Conservation (phyloP, 2,888 invertebrate genomes). For the Temnothorax ravouxi region DNA sequence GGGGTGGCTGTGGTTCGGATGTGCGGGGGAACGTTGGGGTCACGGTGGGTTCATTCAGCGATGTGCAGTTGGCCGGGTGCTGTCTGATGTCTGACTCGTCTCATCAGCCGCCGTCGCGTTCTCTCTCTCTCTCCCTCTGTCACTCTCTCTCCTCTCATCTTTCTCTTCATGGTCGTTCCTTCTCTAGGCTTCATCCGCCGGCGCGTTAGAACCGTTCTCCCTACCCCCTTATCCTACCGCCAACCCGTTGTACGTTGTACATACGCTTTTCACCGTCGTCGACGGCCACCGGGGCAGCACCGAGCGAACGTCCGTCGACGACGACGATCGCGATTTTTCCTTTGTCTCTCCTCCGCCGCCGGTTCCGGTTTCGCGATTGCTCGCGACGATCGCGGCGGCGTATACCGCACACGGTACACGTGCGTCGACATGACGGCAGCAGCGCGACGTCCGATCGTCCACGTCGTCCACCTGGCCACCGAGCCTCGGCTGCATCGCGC, state of each 20-base stretch:
- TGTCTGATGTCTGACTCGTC: conserved; percentile 61
- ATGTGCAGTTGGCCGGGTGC: conserved; percentile 72
- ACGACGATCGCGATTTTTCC: conserved; percentile 21
- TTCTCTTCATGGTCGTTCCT: conserved; percentile 14
- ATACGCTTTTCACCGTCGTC: conserved; percentile 35
- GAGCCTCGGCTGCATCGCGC: conserved; percentile 30
- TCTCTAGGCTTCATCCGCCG: conserved; percentile 20
- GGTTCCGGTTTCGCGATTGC: neutral
- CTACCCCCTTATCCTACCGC: conserved; percentile 42
- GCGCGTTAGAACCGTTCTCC: conserved; percentile 10
- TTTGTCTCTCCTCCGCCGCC: neutral
- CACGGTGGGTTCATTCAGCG: conserved; percentile 82
- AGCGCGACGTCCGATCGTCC: conserved; percentile 35
- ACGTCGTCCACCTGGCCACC: conserved; percentile 27
- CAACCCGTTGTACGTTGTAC: conserved; percentile 9
- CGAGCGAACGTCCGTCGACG: conserved; percentile 27
- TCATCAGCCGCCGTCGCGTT: conserved; percentile 39
- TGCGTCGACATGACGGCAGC: conserved; percentile 41
- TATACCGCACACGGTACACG: conserved; percentile 23
- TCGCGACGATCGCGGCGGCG: too few relatives aligned
- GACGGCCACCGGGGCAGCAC: conserved; percentile 38
- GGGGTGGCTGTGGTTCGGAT: conserved; percentile 64
- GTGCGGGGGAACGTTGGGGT: conserved; percentile 75
- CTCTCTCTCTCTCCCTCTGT: conserved; percentile 4
- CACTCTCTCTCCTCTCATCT: neutral